A percentile compares a stretch with the other conserved stretches of the same genome.
These are phyloP conservation scores for Strix aluco DNA, from an alignment of 2,113 vertebrate genomes.

Conservation along the genomic window DNA sequence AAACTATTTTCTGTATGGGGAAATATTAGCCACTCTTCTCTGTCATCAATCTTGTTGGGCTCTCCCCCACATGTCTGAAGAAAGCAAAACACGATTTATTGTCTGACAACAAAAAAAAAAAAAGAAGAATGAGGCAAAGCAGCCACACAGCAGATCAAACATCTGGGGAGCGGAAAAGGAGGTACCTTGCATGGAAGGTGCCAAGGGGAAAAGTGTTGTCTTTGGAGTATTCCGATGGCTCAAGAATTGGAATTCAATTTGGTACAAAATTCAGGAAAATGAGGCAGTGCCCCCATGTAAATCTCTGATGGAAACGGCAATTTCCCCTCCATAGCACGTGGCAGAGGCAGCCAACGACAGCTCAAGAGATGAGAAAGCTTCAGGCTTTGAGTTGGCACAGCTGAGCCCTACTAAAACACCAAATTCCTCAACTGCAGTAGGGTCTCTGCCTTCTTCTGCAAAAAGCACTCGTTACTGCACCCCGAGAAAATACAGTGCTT, in stretches of 20 bases:
- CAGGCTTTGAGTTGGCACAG: background rate
- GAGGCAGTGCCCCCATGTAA: background rate
- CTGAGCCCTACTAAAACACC: background rate
- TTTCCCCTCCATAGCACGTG: background rate
- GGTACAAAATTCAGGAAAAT: background rate
- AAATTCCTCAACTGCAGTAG: background rate
- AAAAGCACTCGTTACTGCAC: accelerated
- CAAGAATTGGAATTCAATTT: background rate
- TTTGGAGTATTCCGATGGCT: background rate
- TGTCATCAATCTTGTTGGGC: background rate
- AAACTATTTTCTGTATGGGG: background rate
- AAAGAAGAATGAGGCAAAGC: background rate
- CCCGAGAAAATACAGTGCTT: accelerated
- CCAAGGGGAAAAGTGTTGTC: background rate
- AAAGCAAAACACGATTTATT: background rate
- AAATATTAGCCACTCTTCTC: background rate
- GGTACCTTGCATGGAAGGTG: background rate
- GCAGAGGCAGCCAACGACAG: background rate
- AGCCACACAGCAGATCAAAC: background rate
- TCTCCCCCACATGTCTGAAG: conserved; percentile 1
- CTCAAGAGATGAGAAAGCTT: background rate
- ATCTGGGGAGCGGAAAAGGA: background rate
- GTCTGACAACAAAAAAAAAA: background rate
- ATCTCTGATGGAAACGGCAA: background rate
- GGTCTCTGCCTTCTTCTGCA: background rate